Percentiles rank a stretch among this genome's conserved stretches.
Evolutionary conservation across 2,797 vertebrate species (phyloP).

Genomic region (Adrianichthys oophorus): DNA sequence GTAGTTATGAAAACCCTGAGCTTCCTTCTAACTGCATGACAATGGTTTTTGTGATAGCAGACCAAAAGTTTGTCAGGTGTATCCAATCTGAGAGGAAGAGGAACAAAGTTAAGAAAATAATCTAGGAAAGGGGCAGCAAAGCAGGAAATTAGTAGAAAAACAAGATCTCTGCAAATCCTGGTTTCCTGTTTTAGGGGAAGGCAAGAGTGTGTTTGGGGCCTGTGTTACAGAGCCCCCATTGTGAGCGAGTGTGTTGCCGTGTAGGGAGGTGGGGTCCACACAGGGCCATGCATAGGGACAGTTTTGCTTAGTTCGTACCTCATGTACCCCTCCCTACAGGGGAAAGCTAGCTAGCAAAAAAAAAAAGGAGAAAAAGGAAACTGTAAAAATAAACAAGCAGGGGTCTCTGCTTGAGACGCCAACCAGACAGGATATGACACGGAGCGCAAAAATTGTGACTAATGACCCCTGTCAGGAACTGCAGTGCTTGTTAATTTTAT

Average conservation of each 20-base stretch:
- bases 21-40: constrained; percentile 5
- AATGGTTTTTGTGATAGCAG: constrained; percentile 34
- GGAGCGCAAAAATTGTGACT: constrained; percentile 76
- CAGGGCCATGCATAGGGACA: constrained; percentile 65
- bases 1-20: constrained; percentile 2
- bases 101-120: constrained; percentile 79
- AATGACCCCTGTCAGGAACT: constrained; percentile 59
- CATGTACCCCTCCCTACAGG: constrained; percentile 69
- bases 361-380: constrained; percentile 78
- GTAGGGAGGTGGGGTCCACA: constrained; percentile 68
- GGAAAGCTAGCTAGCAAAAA: constrained; percentile 72
- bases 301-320: constrained; percentile 64
- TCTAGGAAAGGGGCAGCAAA: constrained; percentile 78
- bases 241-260: constrained; percentile 78
- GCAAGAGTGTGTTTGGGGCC: constrained; percentile 69
- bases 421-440: constrained; percentile 83
- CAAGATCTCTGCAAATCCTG: constrained; percentile 78
- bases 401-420: constrained; percentile 67
- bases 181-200: constrained; percentile 83
- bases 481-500: constrained; percentile 43
- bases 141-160: constrained; percentile 86
- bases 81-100: constrained; percentile 70
- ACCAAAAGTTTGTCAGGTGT: constrained; percentile 58
- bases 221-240: constrained; percentile 83
- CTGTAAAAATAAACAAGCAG: constrained; percentile 83